These are phyloP conservation scores for Phylloscopus collybita DNA, from an alignment of 2,797 vertebrate species.

Conservation along the genomic window DNA sequence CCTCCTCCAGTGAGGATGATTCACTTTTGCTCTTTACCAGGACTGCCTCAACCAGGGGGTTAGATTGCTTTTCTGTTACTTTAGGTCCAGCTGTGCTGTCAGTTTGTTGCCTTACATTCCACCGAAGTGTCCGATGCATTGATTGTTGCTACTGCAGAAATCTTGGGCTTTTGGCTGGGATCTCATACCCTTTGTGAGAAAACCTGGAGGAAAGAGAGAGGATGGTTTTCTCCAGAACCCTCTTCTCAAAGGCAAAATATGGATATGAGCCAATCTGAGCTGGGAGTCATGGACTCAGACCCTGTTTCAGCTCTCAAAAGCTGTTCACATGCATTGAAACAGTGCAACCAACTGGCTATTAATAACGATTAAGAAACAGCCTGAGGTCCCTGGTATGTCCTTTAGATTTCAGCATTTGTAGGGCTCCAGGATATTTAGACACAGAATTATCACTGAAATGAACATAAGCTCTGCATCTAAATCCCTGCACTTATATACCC, in stretches of 20 bases:
- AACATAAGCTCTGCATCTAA: background rate
- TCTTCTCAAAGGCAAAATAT: background rate
- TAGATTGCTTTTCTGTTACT: background rate
- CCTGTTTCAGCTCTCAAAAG: background rate
- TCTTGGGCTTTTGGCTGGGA: background rate
- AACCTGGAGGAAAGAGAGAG: background rate
- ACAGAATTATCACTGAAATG: background rate
- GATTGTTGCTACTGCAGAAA: background rate
- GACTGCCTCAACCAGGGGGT: background rate
- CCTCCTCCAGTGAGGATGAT: background rate
- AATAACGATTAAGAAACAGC: background rate
- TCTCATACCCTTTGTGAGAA: background rate
- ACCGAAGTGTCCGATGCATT: background rate
- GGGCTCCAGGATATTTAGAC: background rate
- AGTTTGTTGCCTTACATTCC: background rate
- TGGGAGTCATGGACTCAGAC: background rate
- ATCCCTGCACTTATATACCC: background rate
- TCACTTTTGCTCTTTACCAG: background rate
- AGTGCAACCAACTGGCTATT: background rate
- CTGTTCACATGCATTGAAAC: background rate
- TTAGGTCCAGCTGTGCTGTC: background rate
- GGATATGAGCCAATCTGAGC: background rate
- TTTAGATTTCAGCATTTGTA: background rate
- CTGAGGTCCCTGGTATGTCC: background rate
- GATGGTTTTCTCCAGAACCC: background rate